A percentile compares a stretch with the other conserved stretches of the same genome.
Evolutionary conservation across 2,888 invertebrate species (phyloP).

Genomic region (Meghimatium bilineatum): DNA sequence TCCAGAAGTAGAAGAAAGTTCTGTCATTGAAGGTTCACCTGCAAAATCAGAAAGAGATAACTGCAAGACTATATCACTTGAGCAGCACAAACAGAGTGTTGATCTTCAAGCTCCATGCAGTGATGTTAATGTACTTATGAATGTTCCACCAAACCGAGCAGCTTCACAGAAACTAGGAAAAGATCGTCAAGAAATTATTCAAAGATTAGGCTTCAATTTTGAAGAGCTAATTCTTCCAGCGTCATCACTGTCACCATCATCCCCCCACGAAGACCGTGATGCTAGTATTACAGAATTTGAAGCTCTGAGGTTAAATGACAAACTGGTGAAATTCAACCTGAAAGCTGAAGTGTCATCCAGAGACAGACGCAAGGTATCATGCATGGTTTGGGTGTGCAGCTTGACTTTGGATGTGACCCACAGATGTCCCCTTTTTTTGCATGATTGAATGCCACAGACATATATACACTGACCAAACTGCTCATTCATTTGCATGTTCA

Average conservation of each 20-base stretch:
- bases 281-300: slow-evolving; percentile 53
- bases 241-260: slow-evolving; percentile 30
- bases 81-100: neutral
- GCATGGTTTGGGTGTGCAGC: slow-evolving; percentile 40
- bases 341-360: slow-evolving; percentile 55
- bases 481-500: slow-evolving; percentile 7
- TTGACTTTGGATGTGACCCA: slow-evolving; percentile 23
- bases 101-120: neutral
- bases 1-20: slow-evolving; percentile 38
- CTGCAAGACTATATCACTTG: neutral
- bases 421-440: slow-evolving; percentile 14
- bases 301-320: slow-evolving; percentile 53
- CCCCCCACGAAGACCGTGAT: slow-evolving; percentile 47
- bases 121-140: neutral
- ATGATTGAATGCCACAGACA: slow-evolving; percentile 23
- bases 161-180: neutral
- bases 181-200: slow-evolving; percentile 5
- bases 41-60: neutral
- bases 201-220: slow-evolving; percentile 18
- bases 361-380: slow-evolving; percentile 56
- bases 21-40: slow-evolving; percentile 2
- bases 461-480: no score
- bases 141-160: slow-evolving; percentile 10
- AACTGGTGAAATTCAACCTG: slow-evolving; percentile 56
- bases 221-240: slow-evolving; percentile 7